Evolutionary conservation across 2,888 invertebrate species (phyloP).

Genomic region (Calliphora vomitoria): DNA sequence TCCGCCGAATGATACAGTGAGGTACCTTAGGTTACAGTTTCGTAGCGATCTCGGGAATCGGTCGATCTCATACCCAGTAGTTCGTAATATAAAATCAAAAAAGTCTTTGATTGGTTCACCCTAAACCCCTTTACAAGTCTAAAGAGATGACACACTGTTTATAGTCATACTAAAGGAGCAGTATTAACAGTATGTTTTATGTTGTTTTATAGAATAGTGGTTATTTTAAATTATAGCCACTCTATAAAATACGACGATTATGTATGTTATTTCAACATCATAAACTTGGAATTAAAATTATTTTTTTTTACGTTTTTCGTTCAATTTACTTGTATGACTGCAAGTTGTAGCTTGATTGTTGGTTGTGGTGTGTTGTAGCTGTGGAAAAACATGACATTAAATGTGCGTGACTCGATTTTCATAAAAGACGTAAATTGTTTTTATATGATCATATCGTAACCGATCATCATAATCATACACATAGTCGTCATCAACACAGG

Average conservation of each 20-base stretch:
- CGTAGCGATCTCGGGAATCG: no score
- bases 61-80: not conserved
- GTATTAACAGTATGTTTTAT: constrained; percentile 59
- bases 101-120: not conserved
- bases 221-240: constrained; percentile 73
- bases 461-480: constrained; percentile 76
- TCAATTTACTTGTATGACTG: not conserved
- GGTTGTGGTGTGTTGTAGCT: constrained; percentile 58
- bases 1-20: no score
- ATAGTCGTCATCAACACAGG: constrained; percentile 3
- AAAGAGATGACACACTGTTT: constrained; percentile 49
- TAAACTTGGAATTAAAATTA: constrained; percentile 68
- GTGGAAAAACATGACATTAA: constrained; percentile 74
- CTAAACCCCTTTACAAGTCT: not conserved
- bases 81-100: not conserved
- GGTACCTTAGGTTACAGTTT: no score
- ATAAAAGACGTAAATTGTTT: constrained; percentile 73
- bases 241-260: constrained; percentile 69
- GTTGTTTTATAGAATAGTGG: constrained; percentile 60
- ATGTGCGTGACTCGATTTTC: constrained; percentile 76
- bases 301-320: constrained; percentile 15
- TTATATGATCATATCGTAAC: constrained; percentile 72
- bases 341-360: constrained; percentile 39
- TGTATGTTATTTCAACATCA: constrained; percentile 72
- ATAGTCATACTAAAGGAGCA: constrained; percentile 36